Conservation (phyloP, 2,797 vertebrate species). For the Rhinella marina region DNA sequence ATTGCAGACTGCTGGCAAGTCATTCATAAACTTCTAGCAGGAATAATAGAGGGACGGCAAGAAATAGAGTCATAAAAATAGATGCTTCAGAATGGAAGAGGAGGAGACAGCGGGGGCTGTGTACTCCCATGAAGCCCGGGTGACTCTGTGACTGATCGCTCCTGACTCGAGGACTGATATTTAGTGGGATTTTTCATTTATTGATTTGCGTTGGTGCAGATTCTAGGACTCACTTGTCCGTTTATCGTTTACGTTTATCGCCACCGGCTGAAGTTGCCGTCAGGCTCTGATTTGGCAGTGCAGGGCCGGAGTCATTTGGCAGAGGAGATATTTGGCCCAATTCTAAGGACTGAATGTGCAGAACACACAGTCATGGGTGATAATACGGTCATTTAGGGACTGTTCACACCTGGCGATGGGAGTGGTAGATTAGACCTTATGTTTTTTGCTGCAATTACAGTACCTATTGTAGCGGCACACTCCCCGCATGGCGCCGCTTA, state of each 20-base stretch:
- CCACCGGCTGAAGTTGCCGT: neutral
- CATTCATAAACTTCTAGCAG: too few relatives aligned
- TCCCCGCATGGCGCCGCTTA: neutral
- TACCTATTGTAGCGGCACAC: neutral
- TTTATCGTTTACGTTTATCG: neutral
- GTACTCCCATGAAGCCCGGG: neutral
- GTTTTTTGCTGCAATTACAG: neutral
- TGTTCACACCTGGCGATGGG: neutral
- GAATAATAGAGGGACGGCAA: too few relatives aligned
- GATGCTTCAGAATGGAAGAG: neutral
- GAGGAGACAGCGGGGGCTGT: neutral
- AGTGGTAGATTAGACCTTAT: neutral
- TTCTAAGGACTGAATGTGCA: neutral
- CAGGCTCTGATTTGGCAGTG: neutral
- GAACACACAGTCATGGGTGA: neutral
- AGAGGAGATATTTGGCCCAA: neutral
- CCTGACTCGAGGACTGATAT: neutral
- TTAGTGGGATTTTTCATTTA: neutral
- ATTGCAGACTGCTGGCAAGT: too few relatives aligned
- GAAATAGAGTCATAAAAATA: too few relatives aligned
- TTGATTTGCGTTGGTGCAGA: neutral
- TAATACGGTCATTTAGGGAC: neutral
- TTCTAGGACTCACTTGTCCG: neutral
- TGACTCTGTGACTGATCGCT: neutral
- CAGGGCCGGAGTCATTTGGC: neutral